These are phyloP conservation scores for Tetrax tetrax DNA, from an alignment of 2,113 vertebrate species.

Conservation along the genomic window DNA sequence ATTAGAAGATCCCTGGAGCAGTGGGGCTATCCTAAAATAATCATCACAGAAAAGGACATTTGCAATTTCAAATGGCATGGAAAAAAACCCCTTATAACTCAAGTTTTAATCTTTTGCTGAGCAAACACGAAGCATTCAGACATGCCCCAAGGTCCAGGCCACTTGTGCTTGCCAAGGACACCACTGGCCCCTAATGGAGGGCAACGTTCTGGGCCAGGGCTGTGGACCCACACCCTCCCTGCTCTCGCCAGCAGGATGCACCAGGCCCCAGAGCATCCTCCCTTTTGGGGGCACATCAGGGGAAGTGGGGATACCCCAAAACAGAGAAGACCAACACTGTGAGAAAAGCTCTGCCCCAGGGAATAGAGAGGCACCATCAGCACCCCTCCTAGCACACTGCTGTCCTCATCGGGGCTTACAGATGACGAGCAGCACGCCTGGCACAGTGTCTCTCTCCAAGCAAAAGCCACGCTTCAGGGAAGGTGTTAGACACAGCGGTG, in stretches of 20 bases:
- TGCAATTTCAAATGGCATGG: neutral
- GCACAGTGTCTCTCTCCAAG: neutral
- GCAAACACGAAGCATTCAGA: neutral
- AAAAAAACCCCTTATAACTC: neutral
- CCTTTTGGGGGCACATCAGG: neutral
- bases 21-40: neutral
- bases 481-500: no score
- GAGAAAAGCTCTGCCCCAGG: neutral
- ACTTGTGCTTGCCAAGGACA: neutral
- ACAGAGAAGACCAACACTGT: neutral
- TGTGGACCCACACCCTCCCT: fast-evolving
- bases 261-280: neutral
- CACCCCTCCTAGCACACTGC: neutral
- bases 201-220: neutral
- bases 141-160: neutral
- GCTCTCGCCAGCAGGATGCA: neutral
- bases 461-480: neutral
- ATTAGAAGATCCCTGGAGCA: neutral
- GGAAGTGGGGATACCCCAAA: neutral
- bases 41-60: neutral
- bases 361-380: neutral
- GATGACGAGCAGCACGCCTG: neutral
- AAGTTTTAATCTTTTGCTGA: neutral
- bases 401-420: neutral
- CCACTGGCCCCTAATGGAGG: neutral